Evolutionary conservation across 2,113 vertebrate genomes (phyloP), one percentile per base, ranked within the genome.

Genomic region (Gadus chalcogrammus): DNA sequence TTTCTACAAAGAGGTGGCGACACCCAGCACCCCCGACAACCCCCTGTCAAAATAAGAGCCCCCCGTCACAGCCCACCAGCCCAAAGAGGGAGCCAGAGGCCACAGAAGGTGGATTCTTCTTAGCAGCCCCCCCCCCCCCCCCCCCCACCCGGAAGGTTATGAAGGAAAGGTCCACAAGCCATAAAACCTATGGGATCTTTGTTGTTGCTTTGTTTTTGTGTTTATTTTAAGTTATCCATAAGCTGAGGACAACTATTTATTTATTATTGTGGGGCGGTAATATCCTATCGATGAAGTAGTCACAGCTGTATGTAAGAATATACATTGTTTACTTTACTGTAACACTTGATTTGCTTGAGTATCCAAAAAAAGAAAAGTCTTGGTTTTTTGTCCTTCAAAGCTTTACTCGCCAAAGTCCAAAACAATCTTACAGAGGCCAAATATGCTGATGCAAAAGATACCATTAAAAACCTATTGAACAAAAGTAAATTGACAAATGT

Each of bases 1-100:
- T 82, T 90, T 98, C 28, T 98, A 98, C 31, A 62, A 71, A 0
- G 93, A 94, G 1, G n/a, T 59, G 0, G 65, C 74, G 0, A 83
- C 88, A 0, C 90, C 93, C 0, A 61, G 69, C 1, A 69, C 87
- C 2, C 65, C 89, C 0, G 88, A 89, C 28, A 82, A 55, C 38
- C 72, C 83, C 0, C 78, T 83, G 17, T 82, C 87, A 18, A 91
- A 90, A 77, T 93, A 62, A 62, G 24, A 91, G 61, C 70, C 15
- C 61, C 22, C 48, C 42, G 7, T 9, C 3, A 11, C 7, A 9
- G 7, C 42, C 1, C 42, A 48, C 2, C 42, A 48, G 42, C 8
- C 42, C 42, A 31, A 20, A 27, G 71, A 22, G 8, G 58, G 60
- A 56, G 69, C 61, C 61, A 61, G 24, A 65, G 48, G 35, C 42